A percentile compares a stretch with the other conserved stretches of the same genome.
phyloP scores from a whole-genome alignment of 2,113 vertebrate genomes.

The Rhinolophus ferrumequinum region DNA sequence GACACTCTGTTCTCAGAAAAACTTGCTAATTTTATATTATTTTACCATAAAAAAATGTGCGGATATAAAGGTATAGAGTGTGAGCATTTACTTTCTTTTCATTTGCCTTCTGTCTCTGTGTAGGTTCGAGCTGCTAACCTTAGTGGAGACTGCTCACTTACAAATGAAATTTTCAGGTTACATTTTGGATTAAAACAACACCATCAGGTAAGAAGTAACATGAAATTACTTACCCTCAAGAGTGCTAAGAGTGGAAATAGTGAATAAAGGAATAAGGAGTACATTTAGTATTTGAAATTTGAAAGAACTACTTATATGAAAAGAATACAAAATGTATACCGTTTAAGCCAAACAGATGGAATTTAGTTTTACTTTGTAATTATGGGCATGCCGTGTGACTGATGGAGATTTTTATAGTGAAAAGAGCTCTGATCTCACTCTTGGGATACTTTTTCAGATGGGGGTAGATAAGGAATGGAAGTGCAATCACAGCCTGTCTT shows the following conservation, averaged over 20 bases:
- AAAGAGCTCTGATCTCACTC: not conserved
- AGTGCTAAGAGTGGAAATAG: conserved; percentile 24
- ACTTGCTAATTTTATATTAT: not conserved
- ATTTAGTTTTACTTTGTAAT: conserved; percentile 33
- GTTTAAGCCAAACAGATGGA: not conserved
- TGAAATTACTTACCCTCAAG: not conserved
- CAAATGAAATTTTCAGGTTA: conserved; percentile 91
- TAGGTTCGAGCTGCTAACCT: conserved; percentile 98
- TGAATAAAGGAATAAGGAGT: conserved; percentile 27
- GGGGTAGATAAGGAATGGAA: not conserved
- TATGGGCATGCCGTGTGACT: not conserved
- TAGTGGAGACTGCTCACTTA: conserved; percentile 95
- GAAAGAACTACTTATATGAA: not conserved
- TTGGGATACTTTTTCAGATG: not conserved
- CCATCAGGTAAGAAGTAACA: conserved; percentile 91
- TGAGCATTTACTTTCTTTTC: conserved; percentile 9
- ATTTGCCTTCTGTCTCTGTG: conserved; percentile 59
- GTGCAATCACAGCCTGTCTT: not conserved
- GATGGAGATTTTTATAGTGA: not conserved
- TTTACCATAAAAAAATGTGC: not conserved
- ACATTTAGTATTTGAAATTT: conserved; percentile 21
- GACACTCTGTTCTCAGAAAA: conserved; percentile 13
- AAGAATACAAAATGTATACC: not conserved
- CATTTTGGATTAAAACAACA: conserved; percentile 95
- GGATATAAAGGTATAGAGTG: not conserved